A percentile compares a stretch with the other conserved stretches of the same genome.
Conservation (phyloP, 37 sponge, comb jelly and placozoan species). For the Agelas oroides region DNA sequence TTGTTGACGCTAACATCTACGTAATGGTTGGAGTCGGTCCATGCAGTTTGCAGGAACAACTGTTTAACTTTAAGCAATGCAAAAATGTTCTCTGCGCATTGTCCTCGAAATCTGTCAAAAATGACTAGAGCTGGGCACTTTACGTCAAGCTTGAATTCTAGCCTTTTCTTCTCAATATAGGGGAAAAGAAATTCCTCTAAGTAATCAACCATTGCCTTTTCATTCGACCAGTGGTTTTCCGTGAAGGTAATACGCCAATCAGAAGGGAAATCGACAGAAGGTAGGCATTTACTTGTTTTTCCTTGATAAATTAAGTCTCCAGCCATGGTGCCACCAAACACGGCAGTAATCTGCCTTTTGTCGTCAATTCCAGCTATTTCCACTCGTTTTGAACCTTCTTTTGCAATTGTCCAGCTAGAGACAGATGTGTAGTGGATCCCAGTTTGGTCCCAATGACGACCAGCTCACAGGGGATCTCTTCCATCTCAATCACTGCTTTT, state of each 20-base stretch:
- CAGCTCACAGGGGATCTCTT: constrained; percentile 2
- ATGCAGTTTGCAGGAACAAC: no score
- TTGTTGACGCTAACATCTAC: no score
- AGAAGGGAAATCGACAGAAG: constrained; percentile 19
- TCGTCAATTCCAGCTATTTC: no score
- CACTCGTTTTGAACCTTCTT: constrained; percentile 9
- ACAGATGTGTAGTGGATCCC: neutral
- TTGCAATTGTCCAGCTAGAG: constrained; percentile 23
- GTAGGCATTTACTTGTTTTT: no score
- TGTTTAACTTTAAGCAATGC: constrained; percentile 19
- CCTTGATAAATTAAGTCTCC: no score
- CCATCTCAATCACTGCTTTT: constrained; percentile 29
- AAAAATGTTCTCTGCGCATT: constrained; percentile 8
- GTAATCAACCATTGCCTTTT: constrained; percentile 49
- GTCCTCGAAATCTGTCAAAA: constrained; percentile 59
- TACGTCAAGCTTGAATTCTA: constrained; percentile 5
- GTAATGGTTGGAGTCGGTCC: no score
- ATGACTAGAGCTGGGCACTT: constrained; percentile 34
- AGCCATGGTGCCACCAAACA: no score
- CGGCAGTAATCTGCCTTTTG: no score
- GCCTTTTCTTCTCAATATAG: constrained; percentile 30
- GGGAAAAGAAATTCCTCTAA: constrained; percentile 34
- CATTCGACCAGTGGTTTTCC: constrained; percentile 64
- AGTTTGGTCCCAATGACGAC: constrained; percentile 44
- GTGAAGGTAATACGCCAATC: constrained; percentile 56